A percentile compares a stretch with the other conserved stretches of the same genome.
These are phyloP conservation scores for Xestoiulus laeticollis DNA, from an alignment of 2,888 invertebrate species.

Conservation along the genomic window DNA sequence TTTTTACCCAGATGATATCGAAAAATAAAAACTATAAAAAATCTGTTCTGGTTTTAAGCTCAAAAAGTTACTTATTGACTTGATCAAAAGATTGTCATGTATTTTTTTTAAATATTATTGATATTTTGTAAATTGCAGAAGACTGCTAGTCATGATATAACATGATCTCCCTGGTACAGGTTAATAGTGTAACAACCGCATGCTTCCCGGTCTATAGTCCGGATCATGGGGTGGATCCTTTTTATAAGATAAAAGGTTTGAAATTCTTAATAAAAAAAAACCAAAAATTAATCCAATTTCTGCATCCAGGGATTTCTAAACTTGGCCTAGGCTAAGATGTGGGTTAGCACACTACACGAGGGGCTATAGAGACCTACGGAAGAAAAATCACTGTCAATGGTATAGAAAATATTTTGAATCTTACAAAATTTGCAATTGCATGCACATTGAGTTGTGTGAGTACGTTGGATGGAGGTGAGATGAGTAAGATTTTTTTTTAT, in stretches of 20 bases:
- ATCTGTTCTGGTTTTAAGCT: too few species aligned
- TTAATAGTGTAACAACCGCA: background rate
- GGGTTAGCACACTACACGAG: slow-evolving; percentile 27
- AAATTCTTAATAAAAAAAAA: background rate
- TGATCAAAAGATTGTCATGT: too few species aligned
- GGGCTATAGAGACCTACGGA: slow-evolving; percentile 9
- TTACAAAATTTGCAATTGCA: slow-evolving; percentile 35
- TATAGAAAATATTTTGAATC: slow-evolving; percentile 34
- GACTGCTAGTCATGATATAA: too few species aligned
- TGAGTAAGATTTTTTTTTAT: slow-evolving; percentile 27
- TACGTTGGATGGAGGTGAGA: slow-evolving; percentile 35
- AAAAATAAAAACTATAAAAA: too few species aligned
- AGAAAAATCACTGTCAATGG: slow-evolving; percentile 39
- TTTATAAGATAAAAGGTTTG: background rate
- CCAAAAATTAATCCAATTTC: background rate
- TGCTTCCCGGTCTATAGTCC: background rate
- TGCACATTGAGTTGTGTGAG: slow-evolving; percentile 6
- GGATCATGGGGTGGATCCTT: slow-evolving; percentile 4
- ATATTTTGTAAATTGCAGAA: too few species aligned
- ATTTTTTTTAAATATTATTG: too few species aligned
- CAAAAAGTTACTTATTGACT: too few species aligned
- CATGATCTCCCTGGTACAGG: background rate
- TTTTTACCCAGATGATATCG: too few species aligned
- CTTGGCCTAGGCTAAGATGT: background rate
- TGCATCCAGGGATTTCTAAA: slow-evolving; percentile 37